These are phyloP conservation scores for Mnemiopsis leidyi DNA, from an alignment of 37 sponge, comb jelly and placozoan species.

Conservation along the genomic window DNA sequence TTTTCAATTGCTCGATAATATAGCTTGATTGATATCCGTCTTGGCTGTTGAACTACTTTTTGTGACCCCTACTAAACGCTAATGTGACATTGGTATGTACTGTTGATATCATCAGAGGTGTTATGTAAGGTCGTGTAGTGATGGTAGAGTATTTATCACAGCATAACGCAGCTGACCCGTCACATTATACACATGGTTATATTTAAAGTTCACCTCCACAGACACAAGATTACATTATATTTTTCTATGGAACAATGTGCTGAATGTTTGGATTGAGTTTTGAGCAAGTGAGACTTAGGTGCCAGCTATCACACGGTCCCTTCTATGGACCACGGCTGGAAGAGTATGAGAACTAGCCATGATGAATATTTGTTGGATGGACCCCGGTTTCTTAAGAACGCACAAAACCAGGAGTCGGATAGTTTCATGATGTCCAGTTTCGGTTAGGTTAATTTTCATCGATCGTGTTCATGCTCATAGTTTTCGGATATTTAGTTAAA, in stretches of 20 bases:
- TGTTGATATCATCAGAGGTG: background rate
- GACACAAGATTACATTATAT: background rate
- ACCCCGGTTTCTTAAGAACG: too few relatives aligned
- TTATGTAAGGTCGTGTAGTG: background rate
- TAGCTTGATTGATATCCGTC: background rate
- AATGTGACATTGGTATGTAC: background rate
- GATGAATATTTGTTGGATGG: too few relatives aligned
- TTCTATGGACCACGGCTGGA: too few relatives aligned
- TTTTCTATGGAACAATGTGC: background rate
- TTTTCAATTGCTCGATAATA: constrained; percentile 11
- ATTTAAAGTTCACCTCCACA: background rate
- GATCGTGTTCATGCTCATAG: too few relatives aligned
- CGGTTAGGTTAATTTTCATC: background rate
- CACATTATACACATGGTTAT: background rate
- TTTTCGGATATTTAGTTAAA: background rate
- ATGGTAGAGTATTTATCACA: background rate
- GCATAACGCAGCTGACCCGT: background rate
- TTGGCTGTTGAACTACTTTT: background rate
- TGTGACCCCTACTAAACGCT: background rate
- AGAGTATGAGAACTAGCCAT: too few relatives aligned
- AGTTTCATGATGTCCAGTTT: too few relatives aligned
- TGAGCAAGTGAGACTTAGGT: too few relatives aligned
- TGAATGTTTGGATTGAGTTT: too few relatives aligned
- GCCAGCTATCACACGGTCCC: too few relatives aligned
- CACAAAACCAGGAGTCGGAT: too few relatives aligned